Conservation (phyloP, 2,113 vertebrate genomes). For the Alethe castanea region DNA sequence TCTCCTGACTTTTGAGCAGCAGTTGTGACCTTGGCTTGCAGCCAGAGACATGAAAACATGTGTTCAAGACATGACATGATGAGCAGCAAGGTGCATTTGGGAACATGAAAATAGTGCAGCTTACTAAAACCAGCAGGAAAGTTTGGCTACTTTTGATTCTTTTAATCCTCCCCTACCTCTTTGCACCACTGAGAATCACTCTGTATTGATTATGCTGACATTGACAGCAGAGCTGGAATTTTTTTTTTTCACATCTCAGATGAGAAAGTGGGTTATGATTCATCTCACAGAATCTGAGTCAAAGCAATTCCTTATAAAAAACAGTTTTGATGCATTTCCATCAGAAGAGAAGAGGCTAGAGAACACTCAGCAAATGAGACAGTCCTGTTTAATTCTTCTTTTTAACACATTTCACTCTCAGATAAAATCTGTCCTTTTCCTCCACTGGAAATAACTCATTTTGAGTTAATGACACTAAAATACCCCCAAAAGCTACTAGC, state of each 20-base stretch:
- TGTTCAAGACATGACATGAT: neutral
- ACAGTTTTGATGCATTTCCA: conserved; percentile 60
- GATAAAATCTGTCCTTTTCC: conserved; percentile 57
- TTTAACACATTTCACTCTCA: conserved; percentile 58
- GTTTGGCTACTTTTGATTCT: conserved; percentile 39
- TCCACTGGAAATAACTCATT: conserved; percentile 6
- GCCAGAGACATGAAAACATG: neutral
- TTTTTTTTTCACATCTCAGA: conserved; percentile 53
- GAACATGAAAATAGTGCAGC: neutral
- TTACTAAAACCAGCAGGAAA: conserved; percentile 33
- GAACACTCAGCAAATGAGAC: conserved; percentile 69
- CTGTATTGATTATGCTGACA: conserved; percentile 70
- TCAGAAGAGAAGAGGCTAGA: conserved; percentile 64
- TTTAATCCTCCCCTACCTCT: conserved; percentile 33
- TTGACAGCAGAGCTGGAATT: conserved; percentile 44
- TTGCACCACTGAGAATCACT: conserved; percentile 36
- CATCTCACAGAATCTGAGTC: conserved; percentile 74
- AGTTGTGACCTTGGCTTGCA: neutral
- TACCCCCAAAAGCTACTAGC: conserved; percentile 35
- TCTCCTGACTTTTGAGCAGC: neutral
- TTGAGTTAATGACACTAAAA: conserved; percentile 51
- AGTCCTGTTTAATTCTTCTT: conserved; percentile 4
- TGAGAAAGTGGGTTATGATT: conserved; percentile 79
- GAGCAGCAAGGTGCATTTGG: neutral
- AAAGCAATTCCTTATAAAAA: conserved; percentile 65